Conservation (phyloP, 2,797 vertebrate genomes). For the Halcyon leucocephala region DNA sequence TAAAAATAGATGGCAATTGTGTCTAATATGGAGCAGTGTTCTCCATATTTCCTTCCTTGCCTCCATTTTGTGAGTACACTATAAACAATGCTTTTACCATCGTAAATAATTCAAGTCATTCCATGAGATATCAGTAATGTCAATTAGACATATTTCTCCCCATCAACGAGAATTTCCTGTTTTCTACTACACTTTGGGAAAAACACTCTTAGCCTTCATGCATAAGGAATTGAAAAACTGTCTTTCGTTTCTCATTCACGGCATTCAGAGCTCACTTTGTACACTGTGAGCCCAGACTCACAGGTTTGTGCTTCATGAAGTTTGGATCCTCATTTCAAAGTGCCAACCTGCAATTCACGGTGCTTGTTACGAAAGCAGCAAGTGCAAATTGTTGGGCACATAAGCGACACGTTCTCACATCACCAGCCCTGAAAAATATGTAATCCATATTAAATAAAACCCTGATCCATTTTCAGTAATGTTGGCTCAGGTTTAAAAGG, state of each 20-base stretch:
- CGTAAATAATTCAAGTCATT: constrained; percentile 40
- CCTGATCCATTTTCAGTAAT: not conserved
- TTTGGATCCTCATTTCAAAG: not conserved
- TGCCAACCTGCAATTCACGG: not conserved
- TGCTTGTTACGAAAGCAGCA: not conserved
- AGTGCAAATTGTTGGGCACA: not conserved
- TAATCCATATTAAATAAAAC: constrained; percentile 2
- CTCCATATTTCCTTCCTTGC: constrained; percentile 51
- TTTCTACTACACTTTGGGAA: not conserved
- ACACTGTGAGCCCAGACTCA: not conserved
- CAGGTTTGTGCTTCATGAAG: not conserved
- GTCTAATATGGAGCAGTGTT: not conserved
- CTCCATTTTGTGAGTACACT: constrained; percentile 4
- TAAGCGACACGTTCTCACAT: not conserved
- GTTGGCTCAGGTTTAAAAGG: not conserved
- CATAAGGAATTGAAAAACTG: not conserved
- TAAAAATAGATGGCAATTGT: constrained; percentile 50
- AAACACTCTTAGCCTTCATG: not conserved
- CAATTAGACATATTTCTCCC: constrained; percentile 16
- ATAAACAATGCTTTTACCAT: constrained; percentile 48
- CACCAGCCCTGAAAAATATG: not conserved
- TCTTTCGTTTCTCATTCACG: not conserved
- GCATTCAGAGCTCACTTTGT: not conserved
- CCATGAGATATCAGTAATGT: not conserved
- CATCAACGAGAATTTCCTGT: constrained; percentile 40